Evolutionary conservation across 2,888 invertebrate species (phyloP).

Genomic region (Lagria hirta): DNA sequence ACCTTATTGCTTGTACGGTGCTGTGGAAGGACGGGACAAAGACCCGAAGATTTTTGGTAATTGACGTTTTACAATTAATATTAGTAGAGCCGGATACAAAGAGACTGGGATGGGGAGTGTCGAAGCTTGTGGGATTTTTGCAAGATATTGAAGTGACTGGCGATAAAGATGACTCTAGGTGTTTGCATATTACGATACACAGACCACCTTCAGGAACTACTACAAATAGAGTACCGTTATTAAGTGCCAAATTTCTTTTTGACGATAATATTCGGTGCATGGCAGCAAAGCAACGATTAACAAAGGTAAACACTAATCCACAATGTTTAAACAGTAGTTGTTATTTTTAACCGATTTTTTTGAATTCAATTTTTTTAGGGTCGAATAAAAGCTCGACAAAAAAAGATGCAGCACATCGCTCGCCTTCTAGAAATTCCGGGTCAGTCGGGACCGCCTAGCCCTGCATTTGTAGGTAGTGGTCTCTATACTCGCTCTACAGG

Average conservation of each 20-base stretch:
- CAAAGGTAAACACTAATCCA: slow-evolving; percentile 65
- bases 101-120: slow-evolving; percentile 95
- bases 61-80: slow-evolving; percentile 92
- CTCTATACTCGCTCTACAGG: slow-evolving; percentile 37
- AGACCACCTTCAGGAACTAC: slow-evolving; percentile 68
- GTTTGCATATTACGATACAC: slow-evolving; percentile 91
- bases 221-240: slow-evolving; percentile 72
- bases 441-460: slow-evolving; percentile 55
- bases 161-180: slow-evolving; percentile 95
- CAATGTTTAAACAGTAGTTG: slow-evolving; percentile 2
- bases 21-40: slow-evolving; percentile 86
- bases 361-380: slow-evolving; percentile 61
- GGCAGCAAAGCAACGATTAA: slow-evolving; percentile 92
- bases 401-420: slow-evolving; percentile 96
- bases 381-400: slow-evolving; percentile 89
- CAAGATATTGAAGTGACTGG: slow-evolving; percentile 95
- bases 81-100: slow-evolving; percentile 96
- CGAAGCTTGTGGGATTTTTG: slow-evolving; percentile 92
- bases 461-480: slow-evolving; percentile 53
- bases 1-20: slow-evolving; percentile 94
- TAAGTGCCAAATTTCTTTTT: slow-evolving; percentile 92
- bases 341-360: slow-evolving; percentile 7
- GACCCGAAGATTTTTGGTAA: slow-evolving; percentile 91
- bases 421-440: slow-evolving; percentile 83
- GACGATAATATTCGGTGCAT: slow-evolving; percentile 99